phyloP scores from a whole-genome alignment of 1,140 invertebrate species.

The fruit fly (Drosophila melanogaster) region Release_6_plus_ISO1_MT NT_037436.4:3533501-3534000 shows the following conservation, averaged over 20 bases:
- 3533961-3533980: slow-evolving; percentile 70
- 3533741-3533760: no score
- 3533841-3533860: background rate
- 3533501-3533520: background rate
- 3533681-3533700: background rate
- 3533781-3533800: no score
- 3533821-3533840: slow-evolving; percentile 2
- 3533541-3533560: background rate
- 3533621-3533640: no score
- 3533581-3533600: background rate
- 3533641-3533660: background rate
- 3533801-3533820: slow-evolving; percentile 58
- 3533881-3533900: slow-evolving; percentile 52
- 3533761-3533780: no score
- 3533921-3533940: slow-evolving; percentile 35
- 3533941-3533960: slow-evolving; percentile 30
- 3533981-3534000: slow-evolving; percentile 77
- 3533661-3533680: background rate
- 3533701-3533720: background rate
- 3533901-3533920: slow-evolving; percentile 55
- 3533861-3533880: slow-evolving; percentile 6
- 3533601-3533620: background rate
- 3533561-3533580: background rate
- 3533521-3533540: background rate
- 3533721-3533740: no score